Evolutionary conservation across 1,140 invertebrate species (phyloP).

Genomic region (Teleogryllus occipitalis): DNA sequence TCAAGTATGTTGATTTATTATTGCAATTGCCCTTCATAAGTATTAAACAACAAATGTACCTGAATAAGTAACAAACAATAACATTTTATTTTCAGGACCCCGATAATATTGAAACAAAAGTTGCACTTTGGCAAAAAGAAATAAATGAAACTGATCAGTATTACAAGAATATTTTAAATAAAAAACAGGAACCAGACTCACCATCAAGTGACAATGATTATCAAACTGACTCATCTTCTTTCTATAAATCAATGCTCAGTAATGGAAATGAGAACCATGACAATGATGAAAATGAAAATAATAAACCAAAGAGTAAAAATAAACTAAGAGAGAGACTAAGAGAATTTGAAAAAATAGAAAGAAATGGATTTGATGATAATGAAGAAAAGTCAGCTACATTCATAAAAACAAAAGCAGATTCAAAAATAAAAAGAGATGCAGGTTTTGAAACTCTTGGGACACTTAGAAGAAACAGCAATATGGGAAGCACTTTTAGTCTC

Average conservation of each 20-base stretch:
- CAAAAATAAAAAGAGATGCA: neutral
- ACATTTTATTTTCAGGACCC: neutral
- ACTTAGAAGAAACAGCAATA: neutral
- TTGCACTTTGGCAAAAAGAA: conserved; percentile 18
- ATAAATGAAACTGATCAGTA: conserved; percentile 17
- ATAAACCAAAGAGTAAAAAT: neutral
- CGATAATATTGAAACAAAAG: conserved; percentile 1
- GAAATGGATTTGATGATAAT: neutral
- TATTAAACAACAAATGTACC: neutral
- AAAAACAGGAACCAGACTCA: neutral
- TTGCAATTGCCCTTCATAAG: too few species aligned
- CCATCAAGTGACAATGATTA: neutral
- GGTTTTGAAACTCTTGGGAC: neutral
- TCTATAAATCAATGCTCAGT: neutral
- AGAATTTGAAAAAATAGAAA: neutral
- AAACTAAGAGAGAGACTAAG: neutral
- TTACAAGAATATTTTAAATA: neutral
- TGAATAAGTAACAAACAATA: neutral
- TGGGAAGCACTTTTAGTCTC: neutral
- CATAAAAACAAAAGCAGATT: neutral
- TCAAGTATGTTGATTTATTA: neutral
- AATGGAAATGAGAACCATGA: neutral
- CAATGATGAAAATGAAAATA: neutral
- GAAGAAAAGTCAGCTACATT: neutral
- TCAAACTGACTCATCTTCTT: neutral